Base-by-base conservation (phyloP, 2,888 invertebrate species). In the Xylota sylvarum region DNA sequence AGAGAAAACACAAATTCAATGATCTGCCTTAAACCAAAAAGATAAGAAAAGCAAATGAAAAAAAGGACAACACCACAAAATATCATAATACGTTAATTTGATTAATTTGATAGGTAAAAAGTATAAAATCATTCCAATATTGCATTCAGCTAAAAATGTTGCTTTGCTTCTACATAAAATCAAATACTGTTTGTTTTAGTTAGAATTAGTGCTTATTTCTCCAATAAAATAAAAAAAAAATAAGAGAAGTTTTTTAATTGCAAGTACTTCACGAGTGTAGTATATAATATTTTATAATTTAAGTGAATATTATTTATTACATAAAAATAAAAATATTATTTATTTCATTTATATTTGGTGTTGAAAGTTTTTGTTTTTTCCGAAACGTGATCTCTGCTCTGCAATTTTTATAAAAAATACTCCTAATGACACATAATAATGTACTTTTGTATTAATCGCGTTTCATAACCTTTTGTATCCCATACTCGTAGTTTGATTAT, bases 1-100 rank as follows among this genome's bases (percentile, higher is more conserved):
- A 69, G 32, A 69, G 37, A 58, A 67, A 55, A 58, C 46, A 69
- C 30, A 62, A 62, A 56, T 60, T 77, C 30, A 82, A 76, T 85
- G 65, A 80, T 69, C 80, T 85, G 85, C 80, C 85, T 85, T 85
- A 84, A 70, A 85, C 70, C 80, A 85, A 79, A 79, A 70, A 76
- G n/a, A 64, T 56, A 62, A 62, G 19, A 55, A 74, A 46, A 32
- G 23, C 7, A 72, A 35, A 56, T 10, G 23, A 60, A 52, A 17
- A 60, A 23, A 56, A 50, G 30, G 64, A 70, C 37, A 27, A 62
- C 10, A 35, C 35, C 43, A 70, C 32, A 64, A 19, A 30, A 35
- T 55, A 67, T 32, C 58, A 35, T 48, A 30, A 14, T 64, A 30
- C 9, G 14, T 56, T 50, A 60, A 19, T 64, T 69, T 64, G 56